Base-by-base conservation (phyloP, 37 sponge, comb jelly and placozoan genomes). In the Beroe forskalii region DNA sequence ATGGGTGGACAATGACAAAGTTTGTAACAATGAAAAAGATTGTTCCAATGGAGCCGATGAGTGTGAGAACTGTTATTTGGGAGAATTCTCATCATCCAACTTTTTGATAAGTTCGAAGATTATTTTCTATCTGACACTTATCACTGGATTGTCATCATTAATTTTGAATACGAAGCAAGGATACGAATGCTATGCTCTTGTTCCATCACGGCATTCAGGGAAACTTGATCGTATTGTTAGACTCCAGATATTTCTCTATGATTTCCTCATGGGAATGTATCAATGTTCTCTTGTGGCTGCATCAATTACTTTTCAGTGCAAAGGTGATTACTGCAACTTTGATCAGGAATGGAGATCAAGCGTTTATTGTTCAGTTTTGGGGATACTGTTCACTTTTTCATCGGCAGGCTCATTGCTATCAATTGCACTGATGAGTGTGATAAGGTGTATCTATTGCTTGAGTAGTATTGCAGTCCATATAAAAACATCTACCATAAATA, bases 281-380 rank as follows among this genome's bases (percentile, higher is more conserved):
- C 14, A 38, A 8, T 8, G 4, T 4, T 22, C 39, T 1, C 36
- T 72, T 6, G 75, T 30, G 12, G 35, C 35, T 1, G 37, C 75
- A 12, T 3, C 75, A 23, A 27, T 32, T 1, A 39, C 14, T 4
- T 20, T 72, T 4, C 9, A 2, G 6, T 6, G 8, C 6, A 72
- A 20, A 72, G 75, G 75, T 4, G 39, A 27, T 3, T 72, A 72
- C 40, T 72, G 75, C 30, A 4, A 30, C 20, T 14, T 33, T 22
- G 75, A 72, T 30, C 40, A 37, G 8, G 14, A 4, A 6, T 72
- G 75, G 75, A 72, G 75, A 39, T 72, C 75, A 72, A 72, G 75
- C 30, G 9, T 33, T 2, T 38, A 2, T 20, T 72, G 75, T 72
- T 33, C 75, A 4, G 12, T 20, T 38, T 39, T 72, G 4, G 75